These are phyloP conservation scores for Phengaris alcon DNA, from an alignment of 2,888 invertebrate species.

Conservation along the genomic window DNA sequence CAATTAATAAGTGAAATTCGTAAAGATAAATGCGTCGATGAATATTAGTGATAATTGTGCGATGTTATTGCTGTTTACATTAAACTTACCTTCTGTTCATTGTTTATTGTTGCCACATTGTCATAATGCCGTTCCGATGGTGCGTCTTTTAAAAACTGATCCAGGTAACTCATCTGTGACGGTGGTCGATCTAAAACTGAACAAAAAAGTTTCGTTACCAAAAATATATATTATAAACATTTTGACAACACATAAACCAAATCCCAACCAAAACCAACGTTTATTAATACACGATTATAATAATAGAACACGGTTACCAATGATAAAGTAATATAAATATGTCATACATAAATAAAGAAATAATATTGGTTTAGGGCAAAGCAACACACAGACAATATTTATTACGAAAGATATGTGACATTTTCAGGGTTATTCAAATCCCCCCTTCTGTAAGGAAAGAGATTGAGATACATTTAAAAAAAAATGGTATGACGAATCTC, in stretches of 20 bases:
- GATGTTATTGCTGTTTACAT: too few species aligned
- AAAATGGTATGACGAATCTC: too few species aligned
- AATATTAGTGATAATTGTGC: too few species aligned
- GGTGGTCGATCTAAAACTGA: slow-evolving; percentile 92
- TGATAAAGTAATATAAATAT: background rate
- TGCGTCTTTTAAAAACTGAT: slow-evolving; percentile 91
- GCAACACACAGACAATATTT: background rate
- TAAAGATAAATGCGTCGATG: too few species aligned
- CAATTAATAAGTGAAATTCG: too few species aligned
- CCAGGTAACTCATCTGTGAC: slow-evolving; percentile 94
- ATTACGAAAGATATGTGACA: background rate
- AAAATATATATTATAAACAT: slow-evolving; percentile 31
- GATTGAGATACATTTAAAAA: too few species aligned
- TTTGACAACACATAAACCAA: slow-evolving; percentile 56
- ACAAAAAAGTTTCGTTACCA: slow-evolving; percentile 16
- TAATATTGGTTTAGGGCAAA: background rate
- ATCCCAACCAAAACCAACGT: slow-evolving; percentile 68
- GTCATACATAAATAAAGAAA: background rate
- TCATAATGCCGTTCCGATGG: slow-evolving; percentile 72
- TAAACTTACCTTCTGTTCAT: slow-evolving; percentile 66
- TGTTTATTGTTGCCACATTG: slow-evolving; percentile 65
- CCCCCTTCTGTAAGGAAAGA: too few species aligned
- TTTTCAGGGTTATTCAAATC: too few species aligned
- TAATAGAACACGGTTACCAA: slow-evolving; percentile 22
- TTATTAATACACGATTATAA: background rate